Conservation (phyloP, 2,888 invertebrate species). For the Amiota mariae region DNA sequence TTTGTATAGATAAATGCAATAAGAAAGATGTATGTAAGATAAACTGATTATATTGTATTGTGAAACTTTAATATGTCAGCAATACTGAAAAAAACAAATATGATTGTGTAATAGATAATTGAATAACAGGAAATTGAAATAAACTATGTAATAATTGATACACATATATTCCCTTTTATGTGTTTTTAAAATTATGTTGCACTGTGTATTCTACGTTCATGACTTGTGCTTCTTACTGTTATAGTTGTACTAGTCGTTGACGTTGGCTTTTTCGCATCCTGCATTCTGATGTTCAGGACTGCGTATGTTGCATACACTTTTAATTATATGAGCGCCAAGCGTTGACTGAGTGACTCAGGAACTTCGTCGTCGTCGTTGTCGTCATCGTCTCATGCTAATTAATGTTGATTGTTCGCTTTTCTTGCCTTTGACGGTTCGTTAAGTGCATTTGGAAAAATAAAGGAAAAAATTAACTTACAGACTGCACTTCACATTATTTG, state of each 20-base stretch:
- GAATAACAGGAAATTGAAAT: no score
- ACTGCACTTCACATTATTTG: not conserved
- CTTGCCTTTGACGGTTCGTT: conserved; percentile 50
- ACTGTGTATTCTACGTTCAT: not conserved
- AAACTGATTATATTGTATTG: no score
- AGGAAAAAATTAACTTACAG: not conserved
- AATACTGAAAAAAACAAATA: no score
- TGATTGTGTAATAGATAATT: no score
- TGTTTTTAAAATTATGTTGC: not conserved
- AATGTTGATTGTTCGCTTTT: conserved; percentile 43
- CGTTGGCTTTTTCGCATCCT: no score
- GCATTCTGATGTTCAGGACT: not conserved
- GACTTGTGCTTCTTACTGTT: no score
- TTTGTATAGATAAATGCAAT: no score
- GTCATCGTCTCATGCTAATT: conserved; percentile 47
- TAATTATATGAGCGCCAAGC: conserved; percentile 26
- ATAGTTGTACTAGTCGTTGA: no score
- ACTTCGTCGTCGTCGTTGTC: conserved; percentile 24
- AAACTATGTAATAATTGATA: no score
- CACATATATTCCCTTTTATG: not conserved
- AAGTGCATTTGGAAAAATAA: conserved; percentile 48
- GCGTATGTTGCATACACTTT: conserved; percentile 6
- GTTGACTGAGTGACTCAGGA: conserved; percentile 20
- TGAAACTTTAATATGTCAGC: no score
- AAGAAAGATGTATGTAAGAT: no score